Percentiles rank a stretch among this genome's conserved stretches.
Evolutionary conservation across 2,113 vertebrate genomes (phyloP).

Genomic region (Callospermophilus lateralis): DNA sequence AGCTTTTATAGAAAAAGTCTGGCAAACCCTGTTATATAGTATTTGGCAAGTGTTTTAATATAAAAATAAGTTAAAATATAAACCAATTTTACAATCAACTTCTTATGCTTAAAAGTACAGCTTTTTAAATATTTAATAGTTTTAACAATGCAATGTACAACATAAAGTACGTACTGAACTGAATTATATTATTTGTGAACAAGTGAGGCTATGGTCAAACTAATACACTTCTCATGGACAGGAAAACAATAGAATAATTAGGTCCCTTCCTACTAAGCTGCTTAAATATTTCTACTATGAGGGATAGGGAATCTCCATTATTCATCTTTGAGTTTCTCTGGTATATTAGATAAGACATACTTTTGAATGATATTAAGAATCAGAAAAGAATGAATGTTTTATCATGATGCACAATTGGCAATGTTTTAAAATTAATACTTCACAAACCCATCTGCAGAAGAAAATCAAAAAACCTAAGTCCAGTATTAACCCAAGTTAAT

Average conservation of each 20-base stretch:
- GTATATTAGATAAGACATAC: slow-evolving; percentile 51
- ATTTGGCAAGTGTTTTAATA: slow-evolving; percentile 57
- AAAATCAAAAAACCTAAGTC: slow-evolving; percentile 56
- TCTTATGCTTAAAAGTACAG: neutral
- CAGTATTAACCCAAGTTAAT: slow-evolving; percentile 35
- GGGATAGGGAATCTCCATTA: neutral
- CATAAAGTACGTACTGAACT: neutral
- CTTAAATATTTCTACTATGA: slow-evolving; percentile 48
- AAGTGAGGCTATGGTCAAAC: slow-evolving; percentile 22
- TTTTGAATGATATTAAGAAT: slow-evolving; percentile 58
- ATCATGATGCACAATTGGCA: slow-evolving; percentile 50
- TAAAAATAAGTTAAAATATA: slow-evolving; percentile 57
- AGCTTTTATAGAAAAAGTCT: slow-evolving; percentile 43
- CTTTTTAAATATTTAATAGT: slow-evolving; percentile 21
- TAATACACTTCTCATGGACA: slow-evolving; percentile 19
- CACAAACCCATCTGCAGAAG: slow-evolving; percentile 32
- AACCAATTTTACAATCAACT: slow-evolving; percentile 50
- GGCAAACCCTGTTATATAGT: neutral
- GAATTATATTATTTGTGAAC: slow-evolving; percentile 18
- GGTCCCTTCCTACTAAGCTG: neutral
- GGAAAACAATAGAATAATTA: slow-evolving; percentile 55
- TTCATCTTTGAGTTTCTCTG: slow-evolving; percentile 47
- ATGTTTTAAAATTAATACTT: slow-evolving; percentile 58
- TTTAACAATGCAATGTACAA: neutral
- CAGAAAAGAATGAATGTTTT: slow-evolving; percentile 59